Conservation (phyloP, 2,888 invertebrate species). For the Trimorus sp. region DNA sequence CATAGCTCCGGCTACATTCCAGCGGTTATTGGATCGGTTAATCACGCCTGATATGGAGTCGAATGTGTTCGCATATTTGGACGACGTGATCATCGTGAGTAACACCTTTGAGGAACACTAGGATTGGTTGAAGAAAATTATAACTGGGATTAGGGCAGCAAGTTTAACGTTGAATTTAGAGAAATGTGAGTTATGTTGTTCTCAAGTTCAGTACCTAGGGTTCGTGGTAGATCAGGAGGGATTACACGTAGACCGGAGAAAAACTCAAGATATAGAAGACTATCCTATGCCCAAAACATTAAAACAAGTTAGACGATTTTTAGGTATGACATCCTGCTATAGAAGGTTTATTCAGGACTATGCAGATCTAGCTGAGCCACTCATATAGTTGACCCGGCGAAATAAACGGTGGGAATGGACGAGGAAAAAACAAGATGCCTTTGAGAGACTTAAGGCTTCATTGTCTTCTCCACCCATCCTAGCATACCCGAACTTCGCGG, state of each 20-base stretch:
- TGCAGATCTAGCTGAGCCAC: slow-evolving; percentile 35
- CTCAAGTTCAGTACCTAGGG: slow-evolving; percentile 44
- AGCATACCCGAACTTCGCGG: slow-evolving; percentile 30
- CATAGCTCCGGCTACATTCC: slow-evolving; percentile 71
- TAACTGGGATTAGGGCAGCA: slow-evolving; percentile 19
- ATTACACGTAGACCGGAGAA: not conserved
- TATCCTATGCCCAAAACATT: slow-evolving; percentile 3
- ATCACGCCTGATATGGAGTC: slow-evolving; percentile 44
- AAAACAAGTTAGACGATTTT: slow-evolving; percentile 67
- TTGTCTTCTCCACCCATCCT: slow-evolving; percentile 25
- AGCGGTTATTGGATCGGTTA: slow-evolving; percentile 64
- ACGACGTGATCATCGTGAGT: slow-evolving; percentile 54
- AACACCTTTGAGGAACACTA: slow-evolving; percentile 49
- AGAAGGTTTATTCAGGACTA: slow-evolving; percentile 49
- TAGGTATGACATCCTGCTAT: slow-evolving; percentile 60
- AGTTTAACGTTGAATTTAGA: slow-evolving; percentile 36
- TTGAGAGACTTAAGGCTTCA: not conserved
- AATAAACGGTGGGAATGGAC: slow-evolving; percentile 34
- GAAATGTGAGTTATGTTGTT: slow-evolving; percentile 56
- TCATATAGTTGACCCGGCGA: slow-evolving; percentile 38
- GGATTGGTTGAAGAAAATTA: slow-evolving; percentile 32
- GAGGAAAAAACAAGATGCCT: slow-evolving; percentile 24
- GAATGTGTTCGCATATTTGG: slow-evolving; percentile 50
- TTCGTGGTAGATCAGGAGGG: slow-evolving; percentile 24
- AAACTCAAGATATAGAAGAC: not conserved